These are phyloP conservation scores for Centropus unirufus DNA, from an alignment of 2,113 vertebrate species.

Conservation along the genomic window DNA sequence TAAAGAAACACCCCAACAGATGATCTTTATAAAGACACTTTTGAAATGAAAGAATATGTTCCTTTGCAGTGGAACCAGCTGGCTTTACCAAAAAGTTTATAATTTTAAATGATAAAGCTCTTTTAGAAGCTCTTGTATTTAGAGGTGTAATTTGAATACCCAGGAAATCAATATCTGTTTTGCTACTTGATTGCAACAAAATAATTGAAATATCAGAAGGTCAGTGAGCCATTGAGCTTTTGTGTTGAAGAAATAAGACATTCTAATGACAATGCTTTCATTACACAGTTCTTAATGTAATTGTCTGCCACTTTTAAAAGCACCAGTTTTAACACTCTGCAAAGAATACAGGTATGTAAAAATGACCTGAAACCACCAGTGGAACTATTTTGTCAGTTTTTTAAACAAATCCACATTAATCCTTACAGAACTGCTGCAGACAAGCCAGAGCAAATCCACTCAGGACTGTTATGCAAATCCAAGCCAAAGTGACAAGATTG, in stretches of 20 bases:
- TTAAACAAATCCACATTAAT: neutral
- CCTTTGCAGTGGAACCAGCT: slow-evolving; percentile 22
- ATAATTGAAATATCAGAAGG: slow-evolving; percentile 80
- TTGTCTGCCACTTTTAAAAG: slow-evolving; percentile 58
- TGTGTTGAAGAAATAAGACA: slow-evolving; percentile 59
- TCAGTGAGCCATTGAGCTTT: slow-evolving; percentile 67
- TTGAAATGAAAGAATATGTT: slow-evolving; percentile 53
- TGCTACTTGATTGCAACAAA: slow-evolving; percentile 72
- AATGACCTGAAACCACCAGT: slow-evolving; percentile 30
- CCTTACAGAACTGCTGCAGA: neutral
- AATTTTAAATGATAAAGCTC: slow-evolving; percentile 72
- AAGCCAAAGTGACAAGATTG: slow-evolving; percentile 28
- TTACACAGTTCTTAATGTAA: slow-evolving; percentile 40
- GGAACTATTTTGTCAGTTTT: neutral
- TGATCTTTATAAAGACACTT: neutral
- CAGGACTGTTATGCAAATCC: slow-evolving; percentile 22
- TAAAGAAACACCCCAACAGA: neutral
- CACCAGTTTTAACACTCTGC: neutral
- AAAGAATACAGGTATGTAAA: slow-evolving; percentile 3
- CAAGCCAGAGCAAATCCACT: neutral
- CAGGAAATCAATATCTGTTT: slow-evolving; percentile 78
- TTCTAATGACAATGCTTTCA: slow-evolving; percentile 52
- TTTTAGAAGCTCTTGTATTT: slow-evolving; percentile 61
- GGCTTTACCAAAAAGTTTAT: slow-evolving; percentile 62
- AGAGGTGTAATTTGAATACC: slow-evolving; percentile 74